These are phyloP conservation scores for Semicossyphus pulcher DNA, from an alignment of 2,113 vertebrate genomes.

Conservation along the genomic window DNA sequence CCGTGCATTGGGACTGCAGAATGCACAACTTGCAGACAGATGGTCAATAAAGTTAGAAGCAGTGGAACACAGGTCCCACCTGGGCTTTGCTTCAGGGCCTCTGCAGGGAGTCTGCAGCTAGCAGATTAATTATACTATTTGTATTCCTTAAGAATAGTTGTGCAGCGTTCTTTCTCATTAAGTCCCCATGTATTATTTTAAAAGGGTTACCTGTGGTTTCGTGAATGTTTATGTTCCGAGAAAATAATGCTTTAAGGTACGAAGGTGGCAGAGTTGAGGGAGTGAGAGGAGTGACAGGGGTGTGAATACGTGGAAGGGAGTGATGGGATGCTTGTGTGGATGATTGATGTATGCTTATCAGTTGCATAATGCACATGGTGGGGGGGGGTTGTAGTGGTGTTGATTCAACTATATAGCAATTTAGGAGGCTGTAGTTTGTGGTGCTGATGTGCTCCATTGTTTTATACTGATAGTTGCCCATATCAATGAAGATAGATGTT, in stretches of 20 bases:
- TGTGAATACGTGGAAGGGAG: background rate
- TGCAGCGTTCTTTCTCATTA: background rate
- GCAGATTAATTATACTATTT: constrained; percentile 6
- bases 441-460: too few species aligned
- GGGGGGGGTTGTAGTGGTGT: too few species aligned
- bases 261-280: background rate
- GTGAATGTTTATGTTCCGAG: background rate
- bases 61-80: constrained; percentile 2
- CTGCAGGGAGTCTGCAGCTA: constrained; percentile 8
- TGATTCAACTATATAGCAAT: too few species aligned
- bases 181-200: background rate
- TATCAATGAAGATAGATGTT: too few species aligned
- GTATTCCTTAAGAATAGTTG: constrained; percentile 5
- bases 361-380: too few species aligned
- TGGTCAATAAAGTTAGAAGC: constrained; percentile 23
- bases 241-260: background rate
- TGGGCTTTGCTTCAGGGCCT: background rate
- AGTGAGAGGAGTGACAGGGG: background rate
- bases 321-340: background rate
- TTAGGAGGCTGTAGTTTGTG: too few species aligned
- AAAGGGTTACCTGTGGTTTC: background rate
- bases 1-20: constrained; percentile 5
- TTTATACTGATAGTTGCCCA: too few species aligned
- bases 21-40: constrained; percentile 29
- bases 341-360: background rate